A percentile compares a stretch with the other conserved stretches of the same genome.
Evolutionary conservation across 2,797 vertebrate genomes (phyloP).

Genomic region (Periophthalmus magnuspinnatus): DNA sequence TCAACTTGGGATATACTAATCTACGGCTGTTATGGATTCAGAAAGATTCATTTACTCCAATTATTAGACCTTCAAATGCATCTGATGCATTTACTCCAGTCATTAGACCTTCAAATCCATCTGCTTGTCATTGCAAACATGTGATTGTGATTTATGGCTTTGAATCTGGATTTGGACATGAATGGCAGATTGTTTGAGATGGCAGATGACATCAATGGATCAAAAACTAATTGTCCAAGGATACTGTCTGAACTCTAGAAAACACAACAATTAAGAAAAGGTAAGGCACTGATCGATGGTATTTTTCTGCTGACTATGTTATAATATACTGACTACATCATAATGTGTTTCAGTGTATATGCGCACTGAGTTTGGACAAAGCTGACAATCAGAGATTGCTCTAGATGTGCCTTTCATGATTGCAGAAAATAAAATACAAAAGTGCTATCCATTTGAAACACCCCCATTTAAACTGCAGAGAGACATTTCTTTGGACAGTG

Average conservation of each 20-base stretch:
- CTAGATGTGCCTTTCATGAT: too few relatives aligned
- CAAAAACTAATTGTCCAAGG: too few relatives aligned
- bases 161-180: constrained; percentile 38
- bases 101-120: constrained; percentile 52
- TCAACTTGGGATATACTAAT: neutral
- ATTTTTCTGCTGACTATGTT: constrained; percentile 37
- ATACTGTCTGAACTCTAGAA: constrained; percentile 14
- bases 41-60: neutral
- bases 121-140: constrained; percentile 62
- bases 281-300: constrained; percentile 9
- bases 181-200: constrained; percentile 9
- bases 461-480: neutral
- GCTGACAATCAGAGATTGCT: constrained; percentile 23
- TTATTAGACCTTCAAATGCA: constrained; percentile 50
- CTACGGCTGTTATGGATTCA: neutral
- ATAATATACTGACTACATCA: constrained; percentile 46
- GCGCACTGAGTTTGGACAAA: constrained; percentile 20
- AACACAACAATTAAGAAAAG: constrained; percentile 23
- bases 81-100: constrained; percentile 16
- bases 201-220: constrained; percentile 22
- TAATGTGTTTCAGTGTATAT: constrained; percentile 46
- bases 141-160: constrained; percentile 58
- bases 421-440: neutral
- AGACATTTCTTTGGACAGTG: neutral
- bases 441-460: neutral